Conservation (phyloP, 1,140 invertebrate genomes). For the Teleogryllus occipitalis region DNA sequence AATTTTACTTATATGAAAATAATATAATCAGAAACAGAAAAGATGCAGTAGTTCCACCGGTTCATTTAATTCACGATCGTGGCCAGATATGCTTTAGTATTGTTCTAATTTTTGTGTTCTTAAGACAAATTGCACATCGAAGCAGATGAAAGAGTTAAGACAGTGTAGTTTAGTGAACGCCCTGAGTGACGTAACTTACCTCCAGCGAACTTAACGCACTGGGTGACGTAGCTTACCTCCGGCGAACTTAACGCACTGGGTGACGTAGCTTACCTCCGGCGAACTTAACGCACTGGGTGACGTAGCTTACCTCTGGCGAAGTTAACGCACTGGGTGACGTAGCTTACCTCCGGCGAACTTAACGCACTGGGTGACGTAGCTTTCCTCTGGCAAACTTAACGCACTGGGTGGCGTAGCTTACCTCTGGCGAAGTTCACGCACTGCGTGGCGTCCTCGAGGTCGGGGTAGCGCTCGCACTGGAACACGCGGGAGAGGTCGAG, state of each 20-base stretch:
- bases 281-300: too few relatives aligned
- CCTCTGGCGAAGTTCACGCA: conserved; percentile 39
- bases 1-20: too few relatives aligned
- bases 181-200: conserved; percentile 40
- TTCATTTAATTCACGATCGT: too few relatives aligned
- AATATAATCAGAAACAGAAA: too few relatives aligned
- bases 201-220: too few relatives aligned
- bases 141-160: too few relatives aligned
- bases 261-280: conserved; percentile 35
- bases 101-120: too few relatives aligned
- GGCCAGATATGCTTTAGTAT: too few relatives aligned
- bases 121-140: too few relatives aligned
- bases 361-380: conserved; percentile 35
- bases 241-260: conserved; percentile 38
- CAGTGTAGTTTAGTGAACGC: too few relatives aligned
- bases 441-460: conserved; percentile 35
- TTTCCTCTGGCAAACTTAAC: conserved; percentile 30
- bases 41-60: too few relatives aligned
- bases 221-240: conserved; percentile 27
- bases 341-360: conserved; percentile 32
- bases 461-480: conserved; percentile 49
- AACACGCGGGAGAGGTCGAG: conserved; percentile 46
- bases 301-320: conserved; percentile 32
- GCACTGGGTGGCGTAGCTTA: conserved; percentile 14
- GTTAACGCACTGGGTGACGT: conserved; percentile 36